Evolutionary conservation across 1,140 invertebrate species (phyloP), one percentile per base, ranked within the genome.

Genomic region (Holcopasites calliopsidis): DNA sequence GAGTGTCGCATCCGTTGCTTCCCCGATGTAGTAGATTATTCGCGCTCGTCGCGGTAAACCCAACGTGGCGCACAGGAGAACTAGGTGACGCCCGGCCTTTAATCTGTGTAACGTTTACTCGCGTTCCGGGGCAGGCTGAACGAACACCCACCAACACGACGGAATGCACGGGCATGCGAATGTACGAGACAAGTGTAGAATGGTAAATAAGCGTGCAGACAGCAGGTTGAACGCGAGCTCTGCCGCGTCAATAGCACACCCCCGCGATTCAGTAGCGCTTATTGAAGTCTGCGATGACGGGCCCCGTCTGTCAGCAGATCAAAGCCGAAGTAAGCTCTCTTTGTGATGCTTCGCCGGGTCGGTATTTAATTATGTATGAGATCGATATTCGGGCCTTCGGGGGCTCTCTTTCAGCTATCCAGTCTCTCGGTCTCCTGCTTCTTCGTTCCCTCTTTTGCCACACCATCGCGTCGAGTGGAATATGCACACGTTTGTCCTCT

Each of bases 361-460:
- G 88, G 85, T 91, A 91, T 91, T 91, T 91, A 91, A 90, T 90
- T 90, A 91, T 91, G 89, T 88, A 90, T 89, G 88, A 89, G 88
- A 90, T 91, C 90, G 89, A 91, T 91, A 90, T 89, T 90, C 83
- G 85, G 88, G 90, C 89, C 89, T 89, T 86, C 87, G 83, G 88
- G 87, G 84, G 66, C 62, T 80, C 75, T 80, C 75, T 74, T 69
- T 77, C 72, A 78, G 58, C 62, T 75, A 79, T 49, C 60, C 52
- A 64, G 65, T 55, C 50, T 78, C 68, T 62, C 57, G 28, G 23
- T 62, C 50, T 52, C n/a, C n/a, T 62, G 50, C 33, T 49, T 26
- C 58, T 61, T 55, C 58, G 35, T 23, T 26, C n/a, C 31, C 61
- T 26, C 62, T 38, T 18, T 64, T n/a, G 42, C 23, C 28, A 50